phyloP scores from a whole-genome alignment of 2,113 vertebrate species.

The Catharus bicknelli region DNA sequence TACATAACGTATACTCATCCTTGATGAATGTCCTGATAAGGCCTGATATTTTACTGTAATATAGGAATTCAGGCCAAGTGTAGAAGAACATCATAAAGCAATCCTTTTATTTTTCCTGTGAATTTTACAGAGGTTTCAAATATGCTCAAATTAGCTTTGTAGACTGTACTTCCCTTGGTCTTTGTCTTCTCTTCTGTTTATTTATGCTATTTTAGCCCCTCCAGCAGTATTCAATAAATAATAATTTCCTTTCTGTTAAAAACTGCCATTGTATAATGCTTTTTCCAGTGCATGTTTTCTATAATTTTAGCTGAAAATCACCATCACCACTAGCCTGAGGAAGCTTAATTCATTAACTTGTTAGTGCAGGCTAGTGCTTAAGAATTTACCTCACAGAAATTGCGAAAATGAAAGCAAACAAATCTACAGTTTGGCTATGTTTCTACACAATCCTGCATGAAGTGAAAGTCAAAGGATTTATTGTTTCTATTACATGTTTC shows the following conservation, averaged over 20 bases:
- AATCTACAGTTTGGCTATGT: background rate
- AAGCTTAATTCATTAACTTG: background rate
- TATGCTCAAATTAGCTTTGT: background rate
- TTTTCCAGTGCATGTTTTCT: background rate
- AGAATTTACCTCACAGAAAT: background rate
- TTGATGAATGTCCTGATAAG: background rate
- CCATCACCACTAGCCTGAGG: background rate
- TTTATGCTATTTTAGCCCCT: slow-evolving; percentile 8
- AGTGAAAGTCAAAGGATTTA: background rate
- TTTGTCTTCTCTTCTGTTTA: slow-evolving; percentile 43
- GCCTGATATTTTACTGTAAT: background rate
- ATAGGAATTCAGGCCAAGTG: background rate
- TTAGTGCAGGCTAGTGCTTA: background rate
- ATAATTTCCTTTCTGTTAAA: background rate
- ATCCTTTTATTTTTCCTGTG: background rate
- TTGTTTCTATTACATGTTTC: background rate
- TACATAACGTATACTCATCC: background rate
- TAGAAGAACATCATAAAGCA: background rate
- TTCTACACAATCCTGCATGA: background rate
- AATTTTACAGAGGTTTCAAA: slow-evolving; percentile 11
- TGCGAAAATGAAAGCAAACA: background rate
- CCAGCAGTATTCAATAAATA: slow-evolving; percentile 34
- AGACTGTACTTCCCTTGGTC: background rate
- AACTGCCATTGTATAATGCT: background rate
- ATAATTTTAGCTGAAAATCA: background rate